These are phyloP conservation scores for Gryon sp. DNA, from an alignment of 1,140 invertebrate species.

Conservation along the genomic window DNA sequence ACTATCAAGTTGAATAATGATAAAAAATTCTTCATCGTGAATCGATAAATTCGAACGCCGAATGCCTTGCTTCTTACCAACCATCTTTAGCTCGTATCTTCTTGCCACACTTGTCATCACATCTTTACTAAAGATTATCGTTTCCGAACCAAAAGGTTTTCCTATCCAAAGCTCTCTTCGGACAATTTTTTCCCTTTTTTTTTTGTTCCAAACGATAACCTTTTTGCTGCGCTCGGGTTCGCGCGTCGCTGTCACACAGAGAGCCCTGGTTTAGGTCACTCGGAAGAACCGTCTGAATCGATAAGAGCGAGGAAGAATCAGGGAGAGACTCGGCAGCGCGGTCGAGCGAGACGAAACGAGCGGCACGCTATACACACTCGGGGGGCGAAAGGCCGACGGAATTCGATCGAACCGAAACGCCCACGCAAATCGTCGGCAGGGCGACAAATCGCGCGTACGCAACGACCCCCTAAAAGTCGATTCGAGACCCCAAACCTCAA, in stretches of 20 bases:
- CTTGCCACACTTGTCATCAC: constrained; percentile 7
- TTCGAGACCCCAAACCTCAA: constrained; percentile 13
- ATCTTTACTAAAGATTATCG: constrained; percentile 22
- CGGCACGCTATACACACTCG: not conserved
- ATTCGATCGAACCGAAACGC: constrained; percentile 22
- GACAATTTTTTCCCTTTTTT: too few species aligned
- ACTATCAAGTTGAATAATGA: not conserved
- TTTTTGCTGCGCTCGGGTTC: constrained; percentile 6
- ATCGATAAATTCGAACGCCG: constrained; percentile 33
- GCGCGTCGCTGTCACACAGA: constrained; percentile 33
- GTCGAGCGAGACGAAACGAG: constrained; percentile 36
- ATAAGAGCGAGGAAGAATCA: constrained; percentile 63
- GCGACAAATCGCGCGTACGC: constrained; percentile 27
- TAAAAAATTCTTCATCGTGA: constrained; percentile 17
- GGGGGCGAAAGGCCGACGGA: not conserved
- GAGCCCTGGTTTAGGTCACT: constrained; percentile 59
- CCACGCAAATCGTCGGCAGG: constrained; percentile 10
- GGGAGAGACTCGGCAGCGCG: constrained; percentile 49
- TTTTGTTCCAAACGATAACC: constrained; percentile 56
- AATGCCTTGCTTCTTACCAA: constrained; percentile 20
- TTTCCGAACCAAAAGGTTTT: not conserved
- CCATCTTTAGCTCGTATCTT: constrained; percentile 34
- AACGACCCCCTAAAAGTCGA: constrained; percentile 6
- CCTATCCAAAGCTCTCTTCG: constrained; percentile 7
- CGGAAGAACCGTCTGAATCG: constrained; percentile 65